Base-by-base conservation (phyloP, 2,113 vertebrate genomes). In the Pungitius pungitius region DNA sequence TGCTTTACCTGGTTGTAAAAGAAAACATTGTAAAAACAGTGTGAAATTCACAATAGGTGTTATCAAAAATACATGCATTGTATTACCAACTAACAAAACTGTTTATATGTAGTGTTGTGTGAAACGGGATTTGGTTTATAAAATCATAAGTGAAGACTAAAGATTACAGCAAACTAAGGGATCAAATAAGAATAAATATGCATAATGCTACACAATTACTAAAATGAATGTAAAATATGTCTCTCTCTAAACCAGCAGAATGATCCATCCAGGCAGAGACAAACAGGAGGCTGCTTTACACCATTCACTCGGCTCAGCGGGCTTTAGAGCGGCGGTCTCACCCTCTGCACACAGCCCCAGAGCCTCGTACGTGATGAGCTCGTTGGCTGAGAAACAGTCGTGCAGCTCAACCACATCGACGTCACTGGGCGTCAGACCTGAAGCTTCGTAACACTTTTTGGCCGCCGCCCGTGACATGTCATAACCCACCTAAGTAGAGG, bases 331-430 rank as follows among this genome's bases (percentile, higher is more conserved):
- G 39, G 26, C 8, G n/a, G 33, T 35, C 84, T 82, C 90, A 99
- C 98, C 97, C 93, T 96, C 94, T 74, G 94, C 87, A 90, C 97
- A 99, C 55, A 99, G 93, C 18, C 97, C 97, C 67, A 99, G 82
- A 12, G 97, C 98, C 92, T 99, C 98, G 0, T 99, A 99, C 2
- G 96, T 99, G 85, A 99, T 90, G 5, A 99, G 93, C 84, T 99
- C 98, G 49, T 97, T 99, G 77, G 87, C 56, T 20, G 98, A 99
- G 89, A 99, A 99, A 82, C 97, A 99, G 84, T 99, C 98, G 0
- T 99, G 98, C 70, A 99, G 96, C 87, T 99, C 98, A 0, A 99
- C 95, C 78, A 99, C 97, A 11, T 97, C 82, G 0, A 99, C 89
- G 51, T 98, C 95, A 24, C 58, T 55, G 14, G 97, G 96, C 45